Conservation (phyloP, 2,888 invertebrate genomes). For the Agelastica alni region DNA sequence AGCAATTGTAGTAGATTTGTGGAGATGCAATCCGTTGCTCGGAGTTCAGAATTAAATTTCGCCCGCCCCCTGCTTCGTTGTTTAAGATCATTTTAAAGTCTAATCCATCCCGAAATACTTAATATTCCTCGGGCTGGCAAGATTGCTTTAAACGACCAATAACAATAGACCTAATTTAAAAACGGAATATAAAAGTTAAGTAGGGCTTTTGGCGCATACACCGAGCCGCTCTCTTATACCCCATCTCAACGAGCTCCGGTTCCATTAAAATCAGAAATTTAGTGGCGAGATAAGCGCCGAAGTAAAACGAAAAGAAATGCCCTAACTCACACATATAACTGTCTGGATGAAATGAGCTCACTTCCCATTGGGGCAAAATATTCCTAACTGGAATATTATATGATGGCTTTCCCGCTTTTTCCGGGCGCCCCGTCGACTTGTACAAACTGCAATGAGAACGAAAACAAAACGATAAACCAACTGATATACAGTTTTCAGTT, state of each 20-base stretch:
- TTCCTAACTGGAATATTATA: slow-evolving; percentile 52
- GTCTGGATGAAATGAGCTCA: slow-evolving; percentile 54
- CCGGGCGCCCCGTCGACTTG: slow-evolving; percentile 49
- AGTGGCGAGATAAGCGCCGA: slow-evolving; percentile 61
- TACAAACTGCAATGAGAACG: slow-evolving; percentile 52
- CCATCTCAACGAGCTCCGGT: slow-evolving; percentile 58
- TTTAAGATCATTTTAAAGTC: slow-evolving; percentile 40
- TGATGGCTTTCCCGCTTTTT: slow-evolving; percentile 48
- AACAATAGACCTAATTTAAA: slow-evolving; percentile 58
- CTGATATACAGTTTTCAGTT: slow-evolving; percentile 55
- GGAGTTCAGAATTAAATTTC: slow-evolving; percentile 45
- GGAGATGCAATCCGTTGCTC: slow-evolving; percentile 27
- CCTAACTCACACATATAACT: slow-evolving; percentile 57
- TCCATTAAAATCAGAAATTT: slow-evolving; percentile 65
- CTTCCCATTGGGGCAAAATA: slow-evolving; percentile 53
- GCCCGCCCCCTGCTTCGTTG: slow-evolving; percentile 35
- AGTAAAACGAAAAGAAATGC: slow-evolving; percentile 57
- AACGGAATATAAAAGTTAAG: slow-evolving; percentile 55
- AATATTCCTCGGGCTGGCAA: slow-evolving; percentile 52
- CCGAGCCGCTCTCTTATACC: slow-evolving; percentile 42
- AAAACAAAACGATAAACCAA: slow-evolving; percentile 57
- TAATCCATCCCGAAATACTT: slow-evolving; percentile 51
- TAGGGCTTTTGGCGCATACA: slow-evolving; percentile 51
- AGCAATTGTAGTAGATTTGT: slow-evolving; percentile 25
- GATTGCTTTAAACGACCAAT: slow-evolving; percentile 55